phyloP scores from a whole-genome alignment of 2,113 vertebrate genomes.

The Falcunculus frontatus region DNA sequence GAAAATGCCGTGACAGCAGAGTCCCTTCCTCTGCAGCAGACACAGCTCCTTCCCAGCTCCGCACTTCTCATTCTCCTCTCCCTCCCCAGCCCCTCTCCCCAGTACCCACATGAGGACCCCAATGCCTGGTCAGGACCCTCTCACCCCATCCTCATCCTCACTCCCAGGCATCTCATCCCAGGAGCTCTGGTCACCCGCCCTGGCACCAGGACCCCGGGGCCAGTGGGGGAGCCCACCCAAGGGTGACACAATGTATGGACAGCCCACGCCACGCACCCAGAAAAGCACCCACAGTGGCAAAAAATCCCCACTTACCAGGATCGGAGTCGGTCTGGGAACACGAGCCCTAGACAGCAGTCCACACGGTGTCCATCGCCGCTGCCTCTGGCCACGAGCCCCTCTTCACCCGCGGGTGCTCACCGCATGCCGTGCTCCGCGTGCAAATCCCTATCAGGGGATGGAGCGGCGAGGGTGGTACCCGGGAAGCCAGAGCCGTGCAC shows the following conservation, averaged over 20 bases:
- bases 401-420: not conserved
- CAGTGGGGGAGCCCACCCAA: not conserved
- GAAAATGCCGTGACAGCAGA: conserved; percentile 43
- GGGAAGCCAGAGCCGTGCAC: not conserved
- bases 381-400: not conserved
- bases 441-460: not conserved
- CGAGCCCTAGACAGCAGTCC: not conserved
- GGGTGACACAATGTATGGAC: rapidly evolving
- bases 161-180: not conserved
- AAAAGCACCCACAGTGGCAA: not conserved
- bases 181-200: not conserved
- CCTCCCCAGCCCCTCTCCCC: not conserved
- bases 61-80: not conserved
- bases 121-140: not conserved
- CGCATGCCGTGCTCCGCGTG: not conserved
- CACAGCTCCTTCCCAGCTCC: not conserved
- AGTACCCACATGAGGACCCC: not conserved
- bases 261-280: not conserved
- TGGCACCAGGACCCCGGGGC: rapidly evolving
- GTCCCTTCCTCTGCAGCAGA: conserved; percentile 41
- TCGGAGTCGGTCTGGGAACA: not conserved
- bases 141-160: not conserved
- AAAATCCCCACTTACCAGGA: not conserved
- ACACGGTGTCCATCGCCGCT: not conserved
- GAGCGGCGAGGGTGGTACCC: not conserved